phyloP scores from a whole-genome alignment of 2,888 invertebrate genomes.

The Lordiphosa fenestrarum region DNA sequence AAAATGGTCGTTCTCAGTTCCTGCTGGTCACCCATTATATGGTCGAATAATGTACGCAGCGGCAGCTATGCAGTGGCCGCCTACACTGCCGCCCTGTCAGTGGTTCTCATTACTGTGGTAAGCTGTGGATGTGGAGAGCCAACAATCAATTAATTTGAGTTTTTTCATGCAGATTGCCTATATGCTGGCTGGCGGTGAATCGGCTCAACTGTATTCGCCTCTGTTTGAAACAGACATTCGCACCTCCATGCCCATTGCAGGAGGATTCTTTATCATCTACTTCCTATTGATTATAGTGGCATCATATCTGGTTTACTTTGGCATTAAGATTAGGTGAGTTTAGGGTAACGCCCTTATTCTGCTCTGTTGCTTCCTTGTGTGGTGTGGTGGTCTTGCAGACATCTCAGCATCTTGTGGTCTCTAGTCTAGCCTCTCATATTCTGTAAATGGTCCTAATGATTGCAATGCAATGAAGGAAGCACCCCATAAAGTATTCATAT shows the following conservation, averaged over 20 bases:
- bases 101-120: constrained; percentile 86
- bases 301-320: constrained; percentile 80
- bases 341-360: too few relatives aligned
- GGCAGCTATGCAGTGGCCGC: constrained; percentile 90
- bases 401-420: too few relatives aligned
- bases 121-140: constrained; percentile 15
- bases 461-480: too few relatives aligned
- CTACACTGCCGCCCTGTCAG: constrained; percentile 88
- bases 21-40: constrained; percentile 94
- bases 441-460: too few relatives aligned
- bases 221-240: constrained; percentile 93
- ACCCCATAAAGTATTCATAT: too few relatives aligned
- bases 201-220: constrained; percentile 92
- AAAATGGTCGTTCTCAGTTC: constrained; percentile 87
- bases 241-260: constrained; percentile 86
- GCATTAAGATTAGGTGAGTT: constrained; percentile 77
- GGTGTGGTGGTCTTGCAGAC: too few relatives aligned
- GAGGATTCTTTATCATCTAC: constrained; percentile 80
- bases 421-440: too few relatives aligned
- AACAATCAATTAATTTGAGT: background rate
- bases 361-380: too few relatives aligned
- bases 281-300: constrained; percentile 80
- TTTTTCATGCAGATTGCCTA: constrained; percentile 82
- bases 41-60: constrained; percentile 88
- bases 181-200: constrained; percentile 92